Evolutionary conservation across 2,113 vertebrate species (phyloP), one percentile per base, ranked within the genome.

Genomic region (Sander vitreus): DNA sequence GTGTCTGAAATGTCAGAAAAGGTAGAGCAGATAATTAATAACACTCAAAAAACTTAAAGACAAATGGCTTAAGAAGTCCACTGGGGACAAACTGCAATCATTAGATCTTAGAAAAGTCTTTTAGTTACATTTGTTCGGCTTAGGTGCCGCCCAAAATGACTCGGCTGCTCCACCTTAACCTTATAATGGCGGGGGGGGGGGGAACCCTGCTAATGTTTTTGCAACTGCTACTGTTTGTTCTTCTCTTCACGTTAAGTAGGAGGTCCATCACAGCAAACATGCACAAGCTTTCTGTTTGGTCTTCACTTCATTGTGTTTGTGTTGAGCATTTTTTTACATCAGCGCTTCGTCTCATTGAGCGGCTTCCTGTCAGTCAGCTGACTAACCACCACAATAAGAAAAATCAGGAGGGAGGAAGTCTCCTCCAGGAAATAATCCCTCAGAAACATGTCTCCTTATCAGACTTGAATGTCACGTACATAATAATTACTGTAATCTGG

Each of bases 341-440:
- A 3, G 30, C 67, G 63, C 69, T 68, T 25, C 50, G 0, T 72
- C 36, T 48, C 16, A 10, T 63, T 39, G 21, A 43, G 0, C 74
- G 39, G 23, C 70, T 73, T 86, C 81, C 88, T 76, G 75, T 76
- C 50, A 36, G 79, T 82, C 81, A 73, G 75, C 58, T 73, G 70
- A 76, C 39, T 39, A 45, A 18, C 8, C 23, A 9, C 33, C 30
- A 70, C 59, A 66, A 54, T 53, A 67, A 71, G 9, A 65, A 25
- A 85, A 67, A 76, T 50, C n/a, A 65, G 36, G 55, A 72, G 73
- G 63, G 68, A 43, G 57, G 65, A 81, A 76, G 74, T 76, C 50
- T 60, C 5, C n/a, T 64, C 23, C 50, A 63, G 75, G 57, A 88
- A 81, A 48, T 43, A 19, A 60, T 72, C 76, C 43, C 73, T 69